Base-by-base conservation (phyloP, 1,140 invertebrate species). In the Helicoverpa zea region DNA sequence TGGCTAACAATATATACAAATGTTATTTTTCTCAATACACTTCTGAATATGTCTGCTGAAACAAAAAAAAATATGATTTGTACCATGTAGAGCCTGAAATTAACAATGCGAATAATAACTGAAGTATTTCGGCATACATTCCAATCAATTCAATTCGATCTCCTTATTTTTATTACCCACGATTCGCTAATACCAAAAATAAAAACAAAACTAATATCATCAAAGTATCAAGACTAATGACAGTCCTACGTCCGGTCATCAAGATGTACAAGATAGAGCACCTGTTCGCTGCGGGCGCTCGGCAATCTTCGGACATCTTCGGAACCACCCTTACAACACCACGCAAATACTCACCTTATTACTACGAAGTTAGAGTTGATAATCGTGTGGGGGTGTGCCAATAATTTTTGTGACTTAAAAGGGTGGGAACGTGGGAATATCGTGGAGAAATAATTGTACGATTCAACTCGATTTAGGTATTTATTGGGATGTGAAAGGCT, bases 211-310 rank as follows among this genome's bases (percentile, higher is more conserved):
- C 61, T 58, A 68, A 52, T 70, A 49, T 18, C 14, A 52, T 52
- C 66, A 91, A n/a, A 91, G 88, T 91, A 92, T 89, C 87, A 93
- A 89, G 54, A 87, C 35, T 1, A 0, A 7, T 82, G 7, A 35
- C 2, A 80, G 73, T 29, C 0, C 68, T 86, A 85, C 92, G 89
- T 92, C 91, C 92, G 91, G 91, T 85, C 85, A 88, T 86, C 87
- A 91, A 91, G 90, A 91, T 89, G 90, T 88, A 89, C 87, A 72
- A 66, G 75, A 77, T 64, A 87, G 84, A 87, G 88, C 92, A 94
- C 92, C 91, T 94, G 92, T 94, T 93, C 83, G 86, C 86, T 87
- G 85, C 87, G 83, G 87, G 90, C 90, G 82, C 75, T 90, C 87
- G 90, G 84, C 70, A 64, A 83, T 81, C 82, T 81, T 88, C 87